Evolutionary conservation across 2,113 vertebrate genomes (phyloP), one percentile per base, ranked within the genome.

Genomic region (Ophthalmolycus amberensis): DNA sequence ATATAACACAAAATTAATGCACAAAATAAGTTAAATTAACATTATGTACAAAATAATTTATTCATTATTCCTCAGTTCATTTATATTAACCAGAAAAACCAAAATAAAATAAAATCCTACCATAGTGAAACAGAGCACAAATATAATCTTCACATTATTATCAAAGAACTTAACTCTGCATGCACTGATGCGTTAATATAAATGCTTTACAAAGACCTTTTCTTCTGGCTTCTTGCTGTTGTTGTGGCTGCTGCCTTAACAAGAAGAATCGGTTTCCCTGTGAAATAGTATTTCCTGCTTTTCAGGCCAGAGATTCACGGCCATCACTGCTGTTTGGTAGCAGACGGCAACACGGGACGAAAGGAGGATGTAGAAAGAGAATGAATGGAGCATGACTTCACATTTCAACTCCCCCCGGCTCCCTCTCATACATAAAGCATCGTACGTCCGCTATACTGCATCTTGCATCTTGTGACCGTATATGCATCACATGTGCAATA

Each of bases 141-240:
- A 92, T 94, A 94, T 90, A 94, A 93, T 94, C 89, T 92, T 94
- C 93, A 91, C 91, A 90, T 94, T 93, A 90, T 94, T 94, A 94
- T 94, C 92, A 94, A 95, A 93, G 91, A 95, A 95, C 92, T 94
- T 91, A 95, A 94, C 88, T 92, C 71, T 93, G 93, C 95, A 95
- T 95, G 95, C 94, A 95, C 84, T 90, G 93, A 94, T 94, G 95
- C 93, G 81, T 88, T 89, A 88, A 89, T 95, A 95, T 90, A 95
- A 94, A 95, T 95, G 93, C 92, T 95, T 94, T 92, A 95, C 94
- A 95, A 93, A 95, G 90, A 94, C 84, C 82, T 85, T 85, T 87
- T 69, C 87, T 62, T 90, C 65, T 9, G 75, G 81, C 79, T 85
- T 77, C 59, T 83, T 82, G 82, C 76, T 29, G 44, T 75, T 65